Conservation (phyloP, 2,113 vertebrate genomes). For the Chaetops frenatus region DNA sequence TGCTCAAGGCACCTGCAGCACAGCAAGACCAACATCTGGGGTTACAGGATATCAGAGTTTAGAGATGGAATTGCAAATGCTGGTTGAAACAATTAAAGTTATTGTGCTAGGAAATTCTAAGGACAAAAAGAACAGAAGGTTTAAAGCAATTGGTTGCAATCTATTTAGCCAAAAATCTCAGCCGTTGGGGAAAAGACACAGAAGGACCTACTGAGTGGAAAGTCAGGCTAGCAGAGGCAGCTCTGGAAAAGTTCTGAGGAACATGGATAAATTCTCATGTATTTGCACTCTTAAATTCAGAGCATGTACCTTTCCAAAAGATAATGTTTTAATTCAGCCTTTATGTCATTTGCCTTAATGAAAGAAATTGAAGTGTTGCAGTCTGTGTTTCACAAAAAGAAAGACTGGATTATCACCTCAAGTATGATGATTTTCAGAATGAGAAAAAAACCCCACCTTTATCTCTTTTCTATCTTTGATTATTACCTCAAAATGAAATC, state of each 20-base stretch:
- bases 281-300: background rate
- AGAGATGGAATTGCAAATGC: background rate
- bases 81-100: background rate
- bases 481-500: background rate
- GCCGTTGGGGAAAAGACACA: background rate
- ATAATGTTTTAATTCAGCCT: background rate
- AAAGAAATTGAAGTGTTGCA: background rate
- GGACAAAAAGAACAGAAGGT: background rate
- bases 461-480: background rate
- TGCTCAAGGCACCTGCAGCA: background rate
- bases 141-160: background rate
- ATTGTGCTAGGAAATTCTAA: background rate
- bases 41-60: background rate
- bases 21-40: background rate
- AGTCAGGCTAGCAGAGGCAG: background rate
- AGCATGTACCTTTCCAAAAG: background rate
- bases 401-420: background rate
- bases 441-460: background rate
- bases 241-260: background rate
- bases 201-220: background rate
- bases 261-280: background rate
- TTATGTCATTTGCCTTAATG: background rate
- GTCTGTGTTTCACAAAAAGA: background rate
- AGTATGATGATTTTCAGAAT: background rate
- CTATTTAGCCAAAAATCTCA: background rate